Conservation (phyloP, 2,797 vertebrate species). For the Protonibea diacanthus region DNA sequence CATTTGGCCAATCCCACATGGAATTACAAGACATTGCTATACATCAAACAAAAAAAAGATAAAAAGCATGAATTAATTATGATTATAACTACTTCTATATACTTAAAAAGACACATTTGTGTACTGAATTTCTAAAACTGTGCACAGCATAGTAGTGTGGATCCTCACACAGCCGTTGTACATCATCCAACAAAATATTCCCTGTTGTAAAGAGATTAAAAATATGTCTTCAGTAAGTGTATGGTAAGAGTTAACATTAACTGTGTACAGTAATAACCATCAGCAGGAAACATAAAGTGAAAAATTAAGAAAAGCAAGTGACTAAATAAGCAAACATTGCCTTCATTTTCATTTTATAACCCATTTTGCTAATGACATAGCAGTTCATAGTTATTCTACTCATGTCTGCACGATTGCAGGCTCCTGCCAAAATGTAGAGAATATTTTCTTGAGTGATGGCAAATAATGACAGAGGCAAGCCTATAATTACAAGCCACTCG, state of each 20-base stretch:
- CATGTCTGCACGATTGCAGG: slow-evolving; percentile 1
- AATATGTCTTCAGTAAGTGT: not conserved
- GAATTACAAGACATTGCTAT: not conserved
- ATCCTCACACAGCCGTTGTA: too few species aligned
- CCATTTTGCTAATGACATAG: not conserved
- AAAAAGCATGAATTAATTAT: not conserved
- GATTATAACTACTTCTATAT: not conserved
- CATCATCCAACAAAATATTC: not conserved
- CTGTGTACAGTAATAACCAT: not conserved
- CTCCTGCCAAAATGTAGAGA: slow-evolving; percentile 14
- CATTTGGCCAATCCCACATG: not conserved
- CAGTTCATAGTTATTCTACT: slow-evolving; percentile 4
- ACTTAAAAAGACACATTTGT: not conserved
- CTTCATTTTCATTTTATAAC: not conserved
- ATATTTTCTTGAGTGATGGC: slow-evolving; percentile 29
- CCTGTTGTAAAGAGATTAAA: not conserved
- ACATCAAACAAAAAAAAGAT: not conserved
- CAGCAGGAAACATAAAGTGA: not conserved
- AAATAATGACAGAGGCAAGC: slow-evolving; percentile 8
- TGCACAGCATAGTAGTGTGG: not conserved
- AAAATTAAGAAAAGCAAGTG: not conserved
- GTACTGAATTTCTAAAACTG: not conserved
- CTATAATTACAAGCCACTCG: slow-evolving; percentile 33
- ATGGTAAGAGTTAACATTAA: not conserved
- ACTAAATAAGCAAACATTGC: not conserved